Evolutionary conservation across 1,140 invertebrate genomes (phyloP), one percentile per base, ranked within the genome.

Genomic region (Drosophila triauraria): DNA sequence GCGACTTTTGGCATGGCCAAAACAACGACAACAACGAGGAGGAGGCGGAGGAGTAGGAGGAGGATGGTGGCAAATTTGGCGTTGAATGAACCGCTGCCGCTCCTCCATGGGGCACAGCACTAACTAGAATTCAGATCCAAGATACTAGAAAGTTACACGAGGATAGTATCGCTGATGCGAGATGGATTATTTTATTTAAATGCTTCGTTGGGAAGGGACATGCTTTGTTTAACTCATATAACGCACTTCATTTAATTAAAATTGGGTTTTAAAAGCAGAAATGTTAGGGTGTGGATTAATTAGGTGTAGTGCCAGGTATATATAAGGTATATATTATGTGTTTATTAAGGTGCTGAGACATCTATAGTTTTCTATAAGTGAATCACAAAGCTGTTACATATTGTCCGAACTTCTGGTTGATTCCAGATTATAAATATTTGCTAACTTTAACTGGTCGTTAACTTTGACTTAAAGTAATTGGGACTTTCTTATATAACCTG

Each of bases 1-100:
- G 54, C 38, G 78, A 85, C 78, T 81, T 88, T 88, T 88, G 81
- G 88, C 68, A 51, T 67, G 58, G 78, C 13, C 60, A 51, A 67
- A 59, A 59, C 65, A 54, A 30, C 62, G 50, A 56, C 63, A 60
- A 65, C 50, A 62, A 62, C 64, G 9, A 17, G 25, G 46, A 6
- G 27, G 27, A 30, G 27, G 27, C 1, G 25, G 25, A 27, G 27
- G 27, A 30, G n/a, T n/a, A n/a, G 27, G 27, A 15, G 25, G 13
- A 8, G 25, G 43, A 78, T 78, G 75, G 75, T 76, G 63, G 51
- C 51, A 64, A 78, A 78, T 78, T 78, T 78, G 75, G 47, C 76
- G 76, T 78, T 78, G 76, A 78, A 78, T 78, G 75, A 64, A 70
- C 65, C 20, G 40, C 40, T 7, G 8, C 2, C 38, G 46, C 15